Evolutionary conservation across 2,113 vertebrate genomes (phyloP), one percentile per base, ranked within the genome.

Genomic region (Mesocricetus auratus): DNA sequence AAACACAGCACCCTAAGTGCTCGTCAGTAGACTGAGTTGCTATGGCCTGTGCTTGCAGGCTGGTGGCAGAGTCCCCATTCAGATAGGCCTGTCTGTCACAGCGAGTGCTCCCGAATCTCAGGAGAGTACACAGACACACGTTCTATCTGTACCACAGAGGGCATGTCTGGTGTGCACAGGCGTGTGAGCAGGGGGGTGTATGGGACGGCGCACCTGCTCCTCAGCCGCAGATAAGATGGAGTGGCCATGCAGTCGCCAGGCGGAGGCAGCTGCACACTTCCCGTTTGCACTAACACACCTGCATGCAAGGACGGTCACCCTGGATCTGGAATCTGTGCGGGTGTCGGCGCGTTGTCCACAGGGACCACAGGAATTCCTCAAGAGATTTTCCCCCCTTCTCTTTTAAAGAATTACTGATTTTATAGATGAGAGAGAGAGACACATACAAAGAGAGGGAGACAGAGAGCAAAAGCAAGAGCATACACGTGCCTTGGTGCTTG

Each of bases 191-290:
- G 81, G 16, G 56, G 7, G 11, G 9, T 10, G 42, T 11, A 19
- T 0, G 1, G 1, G 31, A 3, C 7, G 7, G 26, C 36, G 64
- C 21, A n/a, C 73, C 73, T 71, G 83, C 33, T 10, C 60, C 39
- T 8, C 13, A 12, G 75, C 45, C 16, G 12, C 12, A 1, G 73
- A n/a, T 60, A 60, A 77, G 42, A 31, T 42, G 36, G 3, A 2
- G 42, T 13, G 29, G n/a, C 6, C 1, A 0, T 8, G 64, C 11
- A 24, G n/a, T 24, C 36, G 4, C 58, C 3, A 4, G 36, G 50
- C 1, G 22, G 24, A 3, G 0, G 7, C 7, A 24, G 19, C 0
- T 58, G 10, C 5, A 0, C 22, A 33, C 1, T 5, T 12, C 29
- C 2, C 39, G 50, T 16, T 5, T 1, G 1, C 12, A 5, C 7